Percentiles rank a stretch among this genome's conserved stretches.
These are phyloP conservation scores for Stigmatopora argus DNA, from an alignment of 2,113 vertebrate genomes.

Conservation along the genomic window DNA sequence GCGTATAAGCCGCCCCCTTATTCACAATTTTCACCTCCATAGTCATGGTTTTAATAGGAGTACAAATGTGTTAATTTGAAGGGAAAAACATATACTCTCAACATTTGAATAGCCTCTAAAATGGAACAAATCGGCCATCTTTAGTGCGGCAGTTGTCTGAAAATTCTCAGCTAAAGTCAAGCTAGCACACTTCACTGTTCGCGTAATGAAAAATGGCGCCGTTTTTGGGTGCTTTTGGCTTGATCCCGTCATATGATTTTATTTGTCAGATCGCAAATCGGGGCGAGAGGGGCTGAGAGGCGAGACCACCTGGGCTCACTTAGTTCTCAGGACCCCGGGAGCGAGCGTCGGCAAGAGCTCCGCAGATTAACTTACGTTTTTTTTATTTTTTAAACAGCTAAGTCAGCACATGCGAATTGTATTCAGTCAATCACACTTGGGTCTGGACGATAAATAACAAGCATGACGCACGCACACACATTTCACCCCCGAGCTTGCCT, in stretches of 20 bases:
- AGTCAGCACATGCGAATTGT: slow-evolving; percentile 51
- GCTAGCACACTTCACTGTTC: too few species aligned
- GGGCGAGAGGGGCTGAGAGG: slow-evolving; percentile 22
- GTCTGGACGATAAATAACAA: slow-evolving; percentile 58
- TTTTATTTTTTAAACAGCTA: slow-evolving; percentile 41
- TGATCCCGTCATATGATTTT: slow-evolving; percentile 40
- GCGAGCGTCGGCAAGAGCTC: slow-evolving; percentile 48
- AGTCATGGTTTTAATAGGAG: too few species aligned
- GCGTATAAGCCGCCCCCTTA: too few species aligned
- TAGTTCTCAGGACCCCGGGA: slow-evolving; percentile 52
- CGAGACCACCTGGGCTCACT: slow-evolving; percentile 67
- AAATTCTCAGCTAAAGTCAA: too few species aligned
- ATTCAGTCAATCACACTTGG: slow-evolving; percentile 59
- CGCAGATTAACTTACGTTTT: slow-evolving; percentile 63
- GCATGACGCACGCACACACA: slow-evolving; percentile 14
- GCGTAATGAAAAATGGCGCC: too few species aligned
- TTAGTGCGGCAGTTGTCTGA: too few species aligned
- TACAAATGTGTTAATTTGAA: too few species aligned
- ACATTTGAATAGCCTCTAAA: too few species aligned
- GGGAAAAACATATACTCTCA: too few species aligned
- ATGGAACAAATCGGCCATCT: too few species aligned
- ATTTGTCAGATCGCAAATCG: slow-evolving; percentile 46
- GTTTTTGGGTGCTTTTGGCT: too few species aligned
- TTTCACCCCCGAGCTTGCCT: neutral
- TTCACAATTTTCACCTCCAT: too few species aligned